Evolutionary conservation across 2,113 vertebrate genomes (phyloP), one percentile per base, ranked within the genome.

Genomic region (Sminthopsis crassicaudata): DNA sequence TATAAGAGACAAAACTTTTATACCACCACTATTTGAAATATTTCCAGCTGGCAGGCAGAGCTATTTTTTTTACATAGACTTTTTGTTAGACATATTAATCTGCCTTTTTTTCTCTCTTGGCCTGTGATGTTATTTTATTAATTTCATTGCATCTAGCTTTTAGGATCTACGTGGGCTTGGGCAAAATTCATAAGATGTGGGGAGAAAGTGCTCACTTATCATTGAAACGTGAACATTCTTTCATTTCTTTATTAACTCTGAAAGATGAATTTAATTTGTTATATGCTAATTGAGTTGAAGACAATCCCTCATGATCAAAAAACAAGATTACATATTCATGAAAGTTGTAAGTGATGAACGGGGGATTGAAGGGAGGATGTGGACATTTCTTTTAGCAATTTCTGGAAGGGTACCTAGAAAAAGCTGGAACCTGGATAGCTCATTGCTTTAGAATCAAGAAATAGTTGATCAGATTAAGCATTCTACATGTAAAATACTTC

Each of bases 251-350:
- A 96, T 94, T 96, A 96, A 94, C 46, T 94, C 95, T 93, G 92
- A 97, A 96, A 95, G 23, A 96, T 36, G 54, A 97, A 96, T 93
- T 95, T 97, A 97, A 96, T 97, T 97, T 97, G 30, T 91, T 97
- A 76, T 95, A 96, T 97, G 97, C 95, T 97, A 97, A 97, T 97
- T 95, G 96, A 93, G 24, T 22, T 51, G 93, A 97, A 67, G 42
- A 36, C 55, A 95, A 90, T 94, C 90, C 94, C 46, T 46, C 30
- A 53, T 57, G 88, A 96, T 97, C 25, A 92, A 91, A 97, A 84
- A 95, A n/a, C 46, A 94, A 94, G 92, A 96, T 96, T 97, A 94
- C 16, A 88, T 3, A 53, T 23, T 90, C 67, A 57, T 90, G 91
- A 90, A 42, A 94, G 16, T 90, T 14, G 51, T 57, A 92, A 27